Percentiles rank a stretch among this genome's conserved stretches.
phyloP scores from a whole-genome alignment of 2,888 invertebrate genomes.

The Acrobasis suavella region DNA sequence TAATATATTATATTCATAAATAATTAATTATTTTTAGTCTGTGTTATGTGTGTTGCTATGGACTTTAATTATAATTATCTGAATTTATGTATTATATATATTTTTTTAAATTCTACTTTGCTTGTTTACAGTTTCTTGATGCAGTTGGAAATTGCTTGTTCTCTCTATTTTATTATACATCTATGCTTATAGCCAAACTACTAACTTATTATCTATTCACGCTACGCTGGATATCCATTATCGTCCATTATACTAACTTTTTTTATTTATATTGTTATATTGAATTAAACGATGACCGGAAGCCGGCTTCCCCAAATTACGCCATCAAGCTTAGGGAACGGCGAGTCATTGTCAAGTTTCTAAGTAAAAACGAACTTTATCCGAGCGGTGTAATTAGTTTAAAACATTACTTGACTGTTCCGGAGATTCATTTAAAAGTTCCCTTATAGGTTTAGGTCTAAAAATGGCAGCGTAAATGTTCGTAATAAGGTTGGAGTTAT shows the following conservation, averaged over 20 bases:
- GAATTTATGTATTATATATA: too few species aligned
- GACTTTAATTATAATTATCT: too few species aligned
- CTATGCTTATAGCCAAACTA: background rate
- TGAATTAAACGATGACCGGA: constrained; percentile 33
- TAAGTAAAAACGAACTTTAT: constrained; percentile 28
- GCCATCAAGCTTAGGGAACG: constrained; percentile 32
- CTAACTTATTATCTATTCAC: constrained; percentile 33
- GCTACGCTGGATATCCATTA: constrained; percentile 35
- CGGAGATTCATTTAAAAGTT: constrained; percentile 16
- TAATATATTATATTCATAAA: too few species aligned
- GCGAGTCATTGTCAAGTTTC: constrained; percentile 32
- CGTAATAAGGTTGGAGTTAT: background rate
- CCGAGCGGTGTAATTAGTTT: constrained; percentile 13
- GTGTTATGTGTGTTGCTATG: too few species aligned
- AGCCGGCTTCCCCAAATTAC: constrained; percentile 32
- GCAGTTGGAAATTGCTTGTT: background rate
- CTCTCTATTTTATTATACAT: constrained; percentile 3
- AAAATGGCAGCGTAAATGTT: constrained; percentile 9
- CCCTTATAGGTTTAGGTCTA: constrained; percentile 16
- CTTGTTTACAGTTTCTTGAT: too few species aligned
- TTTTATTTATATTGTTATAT: constrained; percentile 36
- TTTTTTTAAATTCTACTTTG: too few species aligned
- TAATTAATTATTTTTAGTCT: too few species aligned
- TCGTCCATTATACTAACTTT: constrained; percentile 34
- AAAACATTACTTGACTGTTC: constrained; percentile 17